Evolutionary conservation across 2,797 vertebrate species (phyloP).

Genomic region (Cossypha dichroa): DNA sequence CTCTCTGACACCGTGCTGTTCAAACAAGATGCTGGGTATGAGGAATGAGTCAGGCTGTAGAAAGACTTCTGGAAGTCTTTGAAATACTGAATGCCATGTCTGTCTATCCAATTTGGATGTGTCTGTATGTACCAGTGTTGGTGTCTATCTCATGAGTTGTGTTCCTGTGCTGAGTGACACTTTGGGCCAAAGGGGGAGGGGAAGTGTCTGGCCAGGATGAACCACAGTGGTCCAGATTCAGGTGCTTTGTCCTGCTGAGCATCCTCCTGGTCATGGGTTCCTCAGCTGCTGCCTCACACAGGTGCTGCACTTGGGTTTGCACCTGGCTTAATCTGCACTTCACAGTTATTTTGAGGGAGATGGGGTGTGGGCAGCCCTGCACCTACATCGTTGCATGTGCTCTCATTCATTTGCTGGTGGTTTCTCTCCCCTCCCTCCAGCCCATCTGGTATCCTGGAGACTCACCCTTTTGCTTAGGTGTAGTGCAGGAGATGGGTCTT

Average conservation of each 20-base stretch:
- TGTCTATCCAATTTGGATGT: neutral
- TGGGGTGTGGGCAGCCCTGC: neutral
- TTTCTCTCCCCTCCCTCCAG: neutral
- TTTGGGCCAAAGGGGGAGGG: neutral
- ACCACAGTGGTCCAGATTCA: neutral
- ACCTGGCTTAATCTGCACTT: neutral
- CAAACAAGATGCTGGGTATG: neutral
- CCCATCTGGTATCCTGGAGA: neutral
- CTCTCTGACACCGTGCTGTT: neutral
- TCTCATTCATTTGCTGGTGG: neutral
- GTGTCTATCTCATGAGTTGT: neutral
- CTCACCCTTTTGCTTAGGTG: neutral
- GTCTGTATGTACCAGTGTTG: rapidly evolving
- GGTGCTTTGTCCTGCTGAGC: neutral
- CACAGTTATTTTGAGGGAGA: neutral
- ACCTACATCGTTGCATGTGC: rapidly evolving
- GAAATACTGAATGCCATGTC: neutral
- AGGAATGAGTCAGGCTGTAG: neutral
- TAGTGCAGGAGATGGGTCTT: neutral
- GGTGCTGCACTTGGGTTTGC: neutral
- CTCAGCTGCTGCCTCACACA: neutral
- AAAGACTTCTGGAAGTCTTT: neutral
- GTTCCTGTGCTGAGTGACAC: neutral
- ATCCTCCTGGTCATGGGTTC: neutral
- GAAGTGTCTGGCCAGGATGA: neutral